Evolutionary conservation across 2,797 vertebrate species (phyloP), one percentile per base, ranked within the genome.

Genomic region (Poeciliopsis presidionis): DNA sequence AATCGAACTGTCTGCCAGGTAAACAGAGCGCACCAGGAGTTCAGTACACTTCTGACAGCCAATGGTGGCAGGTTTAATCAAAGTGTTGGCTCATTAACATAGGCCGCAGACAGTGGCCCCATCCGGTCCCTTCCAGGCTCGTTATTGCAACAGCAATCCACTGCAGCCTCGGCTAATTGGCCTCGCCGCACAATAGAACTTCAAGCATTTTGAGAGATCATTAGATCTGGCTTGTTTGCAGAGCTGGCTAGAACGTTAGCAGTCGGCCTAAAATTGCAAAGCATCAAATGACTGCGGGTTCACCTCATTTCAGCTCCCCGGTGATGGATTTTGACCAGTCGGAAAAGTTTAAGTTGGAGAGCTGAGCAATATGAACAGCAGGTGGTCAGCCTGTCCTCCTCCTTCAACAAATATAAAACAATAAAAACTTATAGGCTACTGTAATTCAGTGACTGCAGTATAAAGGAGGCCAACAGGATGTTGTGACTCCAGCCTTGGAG

Each of bases 71-170:
- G 85, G 76, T 90, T 88, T 91, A 92, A 93, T 93, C 86, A 92
- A 91, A 91, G 87, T 30, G n/a, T 81, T 89, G 90, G 85, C 88
- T 93, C 89, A 92, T 93, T 93, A 91, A 90, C 85, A 90, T 91
- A 87, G 83, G 72, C 77, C 85, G 84, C 79, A 84, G 84, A 85
- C 70, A 74, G 88, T 86, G 87, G 84, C 81, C 90, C 36, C 4
- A 49, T 49, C 77, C 81, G 76, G 83, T 90, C 85, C 85, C 86
- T 88, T 84, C 73, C 80, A 81, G 83, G 81, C 90, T 93, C 39
- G 80, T 90, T 92, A 93, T 89, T 84, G 76, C 86, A 83, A 84
- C 76, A 81, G 81, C 65, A 76, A 86, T 86, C 89, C 80, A 79
- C 83, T 76, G 45, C 82, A 81, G 80, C 72, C 76, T 81, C 59